These are phyloP conservation scores for Pseudomyrmex dendroicus DNA, from an alignment of 1,140 invertebrate species.

Conservation along the genomic window DNA sequence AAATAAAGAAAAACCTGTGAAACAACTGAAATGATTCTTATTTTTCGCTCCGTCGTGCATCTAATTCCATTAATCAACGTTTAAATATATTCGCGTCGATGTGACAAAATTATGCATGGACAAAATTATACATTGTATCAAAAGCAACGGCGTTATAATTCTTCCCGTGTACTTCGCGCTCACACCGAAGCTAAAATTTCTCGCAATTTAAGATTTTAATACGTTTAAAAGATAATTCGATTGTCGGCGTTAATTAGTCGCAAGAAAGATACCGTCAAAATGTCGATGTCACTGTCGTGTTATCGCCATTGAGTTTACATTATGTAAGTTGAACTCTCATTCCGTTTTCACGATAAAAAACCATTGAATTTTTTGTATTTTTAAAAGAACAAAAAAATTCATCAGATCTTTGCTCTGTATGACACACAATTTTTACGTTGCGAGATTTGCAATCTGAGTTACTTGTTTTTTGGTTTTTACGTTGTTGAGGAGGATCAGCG, in stretches of 20 bases:
- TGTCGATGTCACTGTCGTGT: not conserved
- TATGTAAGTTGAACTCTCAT: constrained; percentile 19
- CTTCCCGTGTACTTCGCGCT: constrained; percentile 6
- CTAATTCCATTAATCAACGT: not conserved
- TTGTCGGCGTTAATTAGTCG: not conserved
- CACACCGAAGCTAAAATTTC: not conserved
- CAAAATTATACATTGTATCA: constrained; percentile 26
- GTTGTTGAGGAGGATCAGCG: no score
- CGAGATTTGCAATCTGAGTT: no score
- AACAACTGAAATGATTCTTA: not conserved
- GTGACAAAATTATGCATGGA: constrained; percentile 31
- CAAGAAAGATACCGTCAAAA: constrained; percentile 28
- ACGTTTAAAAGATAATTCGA: not conserved
- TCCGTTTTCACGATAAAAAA: no score
- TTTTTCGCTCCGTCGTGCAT: not conserved
- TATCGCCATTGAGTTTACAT: constrained; percentile 13
- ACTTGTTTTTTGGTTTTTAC: no score
- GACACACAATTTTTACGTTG: no score
- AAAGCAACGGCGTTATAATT: constrained; percentile 30
- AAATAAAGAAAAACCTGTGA: not conserved
- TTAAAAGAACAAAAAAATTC: no score
- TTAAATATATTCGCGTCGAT: not conserved
- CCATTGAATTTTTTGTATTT: no score
- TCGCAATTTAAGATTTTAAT: constrained; percentile 33
- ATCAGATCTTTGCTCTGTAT: no score